A percentile compares a stretch with the other conserved stretches of the same genome.
These are phyloP conservation scores for Megalops atlanticus DNA, from an alignment of 2,113 vertebrate genomes.

Conservation along the genomic window DNA sequence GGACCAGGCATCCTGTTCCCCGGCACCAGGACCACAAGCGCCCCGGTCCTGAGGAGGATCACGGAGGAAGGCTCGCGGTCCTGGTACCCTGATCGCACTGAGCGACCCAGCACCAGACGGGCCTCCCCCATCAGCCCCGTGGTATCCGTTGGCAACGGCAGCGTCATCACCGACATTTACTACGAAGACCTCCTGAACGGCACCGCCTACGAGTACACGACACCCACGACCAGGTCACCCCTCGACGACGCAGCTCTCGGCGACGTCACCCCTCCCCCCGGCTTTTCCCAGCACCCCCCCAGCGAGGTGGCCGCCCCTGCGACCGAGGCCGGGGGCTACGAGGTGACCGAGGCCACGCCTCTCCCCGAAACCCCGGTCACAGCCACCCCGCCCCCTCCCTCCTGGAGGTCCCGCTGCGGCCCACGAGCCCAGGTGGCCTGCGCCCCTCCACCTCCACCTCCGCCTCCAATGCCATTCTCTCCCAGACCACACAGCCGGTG, in stretches of 20 bases:
- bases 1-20: constrained; percentile 22
- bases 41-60: neutral
- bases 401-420: constrained; percentile 65
- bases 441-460: constrained; percentile 56
- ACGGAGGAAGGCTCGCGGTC: neutral
- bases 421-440: constrained; percentile 67
- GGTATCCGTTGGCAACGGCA: constrained; percentile 10
- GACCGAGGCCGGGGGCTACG: constrained; percentile 51
- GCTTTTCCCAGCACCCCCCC: constrained; percentile 52
- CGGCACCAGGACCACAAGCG: constrained; percentile 39
- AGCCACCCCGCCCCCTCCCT: constrained; percentile 68
- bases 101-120: constrained; percentile 24
- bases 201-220: constrained; percentile 5
- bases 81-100: constrained; percentile 1
- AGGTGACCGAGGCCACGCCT: constrained; percentile 45
- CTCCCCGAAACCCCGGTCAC: constrained; percentile 58
- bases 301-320: constrained; percentile 44
- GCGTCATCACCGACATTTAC: constrained; percentile 19
- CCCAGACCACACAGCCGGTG: constrained; percentile 79
- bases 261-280: constrained; percentile 50
- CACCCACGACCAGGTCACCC: neutral
- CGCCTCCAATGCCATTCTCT: constrained; percentile 67
- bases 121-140: constrained; percentile 31
- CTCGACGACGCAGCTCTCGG: constrained; percentile 52
- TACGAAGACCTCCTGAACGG: constrained; percentile 3